These are phyloP conservation scores for Gari tellinella DNA, from an alignment of 2,888 invertebrate species.

Conservation along the genomic window DNA sequence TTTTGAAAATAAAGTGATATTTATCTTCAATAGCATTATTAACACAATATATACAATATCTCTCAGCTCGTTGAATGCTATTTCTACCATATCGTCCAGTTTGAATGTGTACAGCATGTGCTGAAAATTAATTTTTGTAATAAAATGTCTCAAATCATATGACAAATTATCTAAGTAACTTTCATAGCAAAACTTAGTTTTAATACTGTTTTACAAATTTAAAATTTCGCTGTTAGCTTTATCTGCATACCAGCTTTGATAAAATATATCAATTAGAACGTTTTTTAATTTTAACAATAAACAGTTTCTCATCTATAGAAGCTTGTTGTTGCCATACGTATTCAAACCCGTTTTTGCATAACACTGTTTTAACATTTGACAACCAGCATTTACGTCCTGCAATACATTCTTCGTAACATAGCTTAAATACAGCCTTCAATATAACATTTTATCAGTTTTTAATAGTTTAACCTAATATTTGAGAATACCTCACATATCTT, in stretches of 20 bases:
- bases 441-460: not conserved
- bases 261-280: not conserved
- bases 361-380: no score
- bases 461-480: no score
- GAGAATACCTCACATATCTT: no score
- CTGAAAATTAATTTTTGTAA: not conserved
- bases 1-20: slow-evolving; percentile 2
- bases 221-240: not conserved
- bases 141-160: no score
- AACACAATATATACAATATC: no score
- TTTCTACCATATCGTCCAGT: no score
- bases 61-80: not conserved
- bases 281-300: not conserved
- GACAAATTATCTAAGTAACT: no score
- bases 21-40: no score
- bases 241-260: slow-evolving; percentile 5
- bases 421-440: not conserved
- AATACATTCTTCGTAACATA: no score
- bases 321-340: no score
- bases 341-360: no score
- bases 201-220: not conserved
- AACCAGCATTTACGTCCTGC: no score
- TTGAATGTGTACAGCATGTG: not conserved
- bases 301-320: not conserved
- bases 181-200: not conserved